Evolutionary conservation across 1,140 invertebrate genomes (phyloP).

Genomic region (Drosophila gunungcola): DNA sequence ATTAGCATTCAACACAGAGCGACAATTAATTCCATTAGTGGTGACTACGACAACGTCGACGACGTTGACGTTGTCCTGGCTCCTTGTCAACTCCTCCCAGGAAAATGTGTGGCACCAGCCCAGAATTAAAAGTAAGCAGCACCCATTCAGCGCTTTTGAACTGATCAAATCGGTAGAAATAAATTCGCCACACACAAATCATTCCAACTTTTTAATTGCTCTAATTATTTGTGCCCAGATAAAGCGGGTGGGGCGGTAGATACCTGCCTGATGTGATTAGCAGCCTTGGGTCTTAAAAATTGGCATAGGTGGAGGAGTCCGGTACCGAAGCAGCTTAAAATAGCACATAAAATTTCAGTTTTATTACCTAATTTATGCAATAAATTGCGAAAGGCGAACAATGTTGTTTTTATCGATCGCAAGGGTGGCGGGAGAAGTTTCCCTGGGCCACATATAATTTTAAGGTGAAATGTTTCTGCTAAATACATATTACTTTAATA

Average conservation of each 20-base stretch:
- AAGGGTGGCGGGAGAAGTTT: conserved; percentile 4
- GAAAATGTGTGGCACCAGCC: background rate
- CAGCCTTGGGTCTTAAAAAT: conserved; percentile 31
- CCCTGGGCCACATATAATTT: background rate
- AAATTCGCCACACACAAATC: conserved; percentile 50
- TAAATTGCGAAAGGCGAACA: conserved; percentile 22
- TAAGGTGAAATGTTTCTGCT: too few species aligned
- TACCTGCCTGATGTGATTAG: conserved; percentile 52
- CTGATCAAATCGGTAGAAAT: conserved; percentile 65
- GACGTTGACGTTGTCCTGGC: conserved; percentile 11
- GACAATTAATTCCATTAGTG: conserved; percentile 76
- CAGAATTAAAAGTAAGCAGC: conserved; percentile 9
- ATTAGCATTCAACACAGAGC: conserved; percentile 72
- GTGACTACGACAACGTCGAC: conserved; percentile 27
- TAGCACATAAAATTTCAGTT: conserved; percentile 48
- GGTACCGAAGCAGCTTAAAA: conserved; percentile 29
- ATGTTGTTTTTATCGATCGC: conserved; percentile 18
- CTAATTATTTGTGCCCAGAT: conserved; percentile 61
- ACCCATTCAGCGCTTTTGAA: conserved; percentile 15
- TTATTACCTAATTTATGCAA: conserved; percentile 30
- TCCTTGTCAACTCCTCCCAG: conserved; percentile 5
- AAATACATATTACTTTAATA: background rate
- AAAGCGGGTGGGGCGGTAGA: background rate
- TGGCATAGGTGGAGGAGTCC: conserved; percentile 3
- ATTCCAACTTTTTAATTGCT: conserved; percentile 69